Evolutionary conservation across 2,797 vertebrate species (phyloP).

Genomic region (Dicrostonyx torquatus): DNA sequence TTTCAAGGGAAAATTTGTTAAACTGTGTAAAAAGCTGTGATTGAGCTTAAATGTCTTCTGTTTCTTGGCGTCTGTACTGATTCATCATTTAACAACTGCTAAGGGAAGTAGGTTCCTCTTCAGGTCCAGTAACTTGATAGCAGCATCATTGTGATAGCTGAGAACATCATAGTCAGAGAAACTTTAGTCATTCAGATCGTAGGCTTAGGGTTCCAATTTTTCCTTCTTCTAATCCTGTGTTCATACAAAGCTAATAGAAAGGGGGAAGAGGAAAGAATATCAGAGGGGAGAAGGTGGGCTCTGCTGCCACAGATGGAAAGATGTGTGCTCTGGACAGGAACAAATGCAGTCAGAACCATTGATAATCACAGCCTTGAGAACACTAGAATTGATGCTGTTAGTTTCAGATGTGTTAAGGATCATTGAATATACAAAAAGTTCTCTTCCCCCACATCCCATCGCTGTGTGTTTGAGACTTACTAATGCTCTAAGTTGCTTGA

Average conservation of each 20-base stretch:
- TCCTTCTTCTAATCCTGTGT: constrained; percentile 14
- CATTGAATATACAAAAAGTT: constrained; percentile 11
- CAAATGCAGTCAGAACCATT: constrained; percentile 49
- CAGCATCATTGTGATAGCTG: not conserved
- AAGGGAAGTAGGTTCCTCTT: constrained; percentile 15
- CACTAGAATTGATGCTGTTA: constrained; percentile 6
- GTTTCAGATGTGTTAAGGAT: constrained; percentile 52
- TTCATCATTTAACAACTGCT: constrained; percentile 47
- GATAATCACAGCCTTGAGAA: constrained; percentile 51
- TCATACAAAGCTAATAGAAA: constrained; percentile 27
- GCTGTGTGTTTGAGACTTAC: not conserved
- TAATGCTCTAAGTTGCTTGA: constrained; percentile 21
- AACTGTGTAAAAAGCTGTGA: constrained; percentile 40
- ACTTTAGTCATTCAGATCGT: constrained; percentile 33
- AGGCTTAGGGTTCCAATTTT: not conserved
- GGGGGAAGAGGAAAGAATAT: not conserved
- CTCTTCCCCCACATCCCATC: not conserved
- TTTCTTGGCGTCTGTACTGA: constrained; percentile 36
- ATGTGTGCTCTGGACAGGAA: not conserved
- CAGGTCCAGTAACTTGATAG: not conserved
- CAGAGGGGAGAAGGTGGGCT: not conserved
- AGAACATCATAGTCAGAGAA: constrained; percentile 50
- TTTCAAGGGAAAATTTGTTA: constrained; percentile 57
- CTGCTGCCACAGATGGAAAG: not conserved
- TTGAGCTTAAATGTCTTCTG: constrained; percentile 47